Base-by-base conservation (phyloP, 2,797 vertebrate genomes). In the Neoniphon sammara region DNA sequence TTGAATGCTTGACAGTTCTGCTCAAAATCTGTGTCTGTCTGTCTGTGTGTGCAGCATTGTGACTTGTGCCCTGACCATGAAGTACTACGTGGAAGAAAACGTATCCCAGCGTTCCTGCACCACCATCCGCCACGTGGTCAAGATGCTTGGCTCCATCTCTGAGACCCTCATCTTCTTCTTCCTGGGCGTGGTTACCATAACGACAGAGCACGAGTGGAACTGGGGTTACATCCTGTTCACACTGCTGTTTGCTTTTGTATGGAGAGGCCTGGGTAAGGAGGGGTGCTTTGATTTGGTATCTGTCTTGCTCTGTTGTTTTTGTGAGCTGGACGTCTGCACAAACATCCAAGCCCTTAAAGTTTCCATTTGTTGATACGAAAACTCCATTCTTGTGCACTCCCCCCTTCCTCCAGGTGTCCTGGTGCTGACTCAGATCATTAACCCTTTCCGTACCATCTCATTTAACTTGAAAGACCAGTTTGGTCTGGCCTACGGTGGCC, bases 151-250 rank as follows among this genome's bases (percentile, higher is more conserved):
- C 92, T 96, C 96, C 61, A 96, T 99, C 85, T 97, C 97, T 0
- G 98, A 99, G 89, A 99, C 98, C 2, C 93, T 99, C 74, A 99
- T 99, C 90, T 99, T 99, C 93, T 98, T 99, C 88, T 99, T 99
- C 91, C 94, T 99, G 92, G 98, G 98, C 0, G 96, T 99, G 66
- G 96, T 97, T 80, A 97, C 98, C 1, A 92, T 99, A 50, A 97
- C 97, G 10, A 97, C 95, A 21, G 96, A 97, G 4, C 98, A 99
- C 0, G 96, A 98, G 84, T 99, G 97, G 97, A 99, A 98, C 93
- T 98, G 97, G 97, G 96, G 94, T 66, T 99, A 98, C 4, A 96
- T 99, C 81, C 91, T 96, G 81, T 99, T 96, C 92, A 98, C 96
- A 0, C 87, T 99, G 78, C 91, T 97, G 52, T 99, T 99, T 86